Base-by-base conservation (phyloP, 2,888 invertebrate species). In the Pammene aurita region DNA sequence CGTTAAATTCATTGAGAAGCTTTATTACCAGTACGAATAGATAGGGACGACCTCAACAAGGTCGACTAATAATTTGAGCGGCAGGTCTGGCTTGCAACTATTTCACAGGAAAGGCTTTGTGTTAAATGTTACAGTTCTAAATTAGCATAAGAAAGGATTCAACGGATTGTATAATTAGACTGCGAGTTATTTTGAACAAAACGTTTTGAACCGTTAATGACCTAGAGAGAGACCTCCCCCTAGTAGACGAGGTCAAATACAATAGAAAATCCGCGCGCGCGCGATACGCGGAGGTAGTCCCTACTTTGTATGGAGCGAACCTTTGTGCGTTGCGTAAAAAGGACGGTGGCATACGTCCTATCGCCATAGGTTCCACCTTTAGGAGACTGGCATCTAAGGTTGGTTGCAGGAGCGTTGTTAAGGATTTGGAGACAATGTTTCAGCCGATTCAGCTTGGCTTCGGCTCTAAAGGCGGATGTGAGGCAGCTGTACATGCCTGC, bases 1-100 rank as follows among this genome's bases (percentile, higher is more conserved):
- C 83, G 84, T 90, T 87, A 77, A 82, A 89, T 90, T 90, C 91
- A 91, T 91, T 91, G 84, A 90, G 84, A 85, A 83, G 86, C 78
- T 90, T 87, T 90, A 90, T 89, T 82, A 54, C 83, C 83, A 79
- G 82, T 85, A 85, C 78, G 82, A 84, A 86, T 84, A 85, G 87
- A 87, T 84, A 84, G 76, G 72, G 77, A 78, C 84, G 90, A 92
- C 90, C 90, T 87, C 84, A 70, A 62, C 87, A 92, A 91, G 92
- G 92, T 91, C 86, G 80, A 66, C 69, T 72, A 76, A 81, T 81
- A 83, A 81, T 79, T 78, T 72, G 74, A 72, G 72, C 77, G 77
- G 73, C 72, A 62, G 73, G 78, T 78, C 67, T 72, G 78, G 78
- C 73, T 71, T 58, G 76, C 75, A 77, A 74, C 68, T 75, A 70